phyloP scores from a whole-genome alignment of 1,140 invertebrate genomes.

The Campoletis sonorensis region DNA sequence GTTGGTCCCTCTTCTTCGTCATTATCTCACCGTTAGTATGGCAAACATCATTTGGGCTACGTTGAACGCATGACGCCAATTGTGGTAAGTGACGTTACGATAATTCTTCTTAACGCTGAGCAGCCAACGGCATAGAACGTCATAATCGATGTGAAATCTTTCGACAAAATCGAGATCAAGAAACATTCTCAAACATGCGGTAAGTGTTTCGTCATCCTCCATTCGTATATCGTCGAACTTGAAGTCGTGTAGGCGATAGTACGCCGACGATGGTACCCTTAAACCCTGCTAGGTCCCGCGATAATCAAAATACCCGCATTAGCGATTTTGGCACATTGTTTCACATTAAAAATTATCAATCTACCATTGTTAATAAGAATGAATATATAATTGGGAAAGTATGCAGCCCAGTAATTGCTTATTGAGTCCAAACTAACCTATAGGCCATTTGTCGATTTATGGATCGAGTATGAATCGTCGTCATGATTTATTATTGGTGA shows the following conservation, averaged over 20 bases:
- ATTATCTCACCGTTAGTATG: constrained; percentile 87
- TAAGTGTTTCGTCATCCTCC: constrained; percentile 90
- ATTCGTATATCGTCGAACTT: constrained; percentile 92
- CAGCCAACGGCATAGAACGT: constrained; percentile 92
- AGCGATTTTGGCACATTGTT: constrained; percentile 11
- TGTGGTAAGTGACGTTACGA: constrained; percentile 96
- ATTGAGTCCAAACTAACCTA: too few relatives aligned
- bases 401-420: too few relatives aligned
- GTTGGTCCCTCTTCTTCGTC: neutral
- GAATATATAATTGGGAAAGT: too few relatives aligned
- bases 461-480: too few relatives aligned
- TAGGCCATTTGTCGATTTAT: too few relatives aligned
- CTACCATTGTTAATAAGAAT: too few relatives aligned
- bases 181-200: constrained; percentile 93
- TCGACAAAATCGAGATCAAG: constrained; percentile 93
- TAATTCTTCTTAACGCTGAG: constrained; percentile 98
- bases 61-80: constrained; percentile 98
- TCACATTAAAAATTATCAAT: neutral
- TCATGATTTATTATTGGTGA: too few relatives aligned
- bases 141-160: constrained; percentile 93
- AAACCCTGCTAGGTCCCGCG: constrained; percentile 75
- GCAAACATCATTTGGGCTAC: constrained; percentile 98
- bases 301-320: constrained; percentile 42
- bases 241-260: constrained; percentile 89
- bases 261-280: constrained; percentile 88